Conservation (phyloP, 2,113 vertebrate species). For the Odontesthes bonariensis region DNA sequence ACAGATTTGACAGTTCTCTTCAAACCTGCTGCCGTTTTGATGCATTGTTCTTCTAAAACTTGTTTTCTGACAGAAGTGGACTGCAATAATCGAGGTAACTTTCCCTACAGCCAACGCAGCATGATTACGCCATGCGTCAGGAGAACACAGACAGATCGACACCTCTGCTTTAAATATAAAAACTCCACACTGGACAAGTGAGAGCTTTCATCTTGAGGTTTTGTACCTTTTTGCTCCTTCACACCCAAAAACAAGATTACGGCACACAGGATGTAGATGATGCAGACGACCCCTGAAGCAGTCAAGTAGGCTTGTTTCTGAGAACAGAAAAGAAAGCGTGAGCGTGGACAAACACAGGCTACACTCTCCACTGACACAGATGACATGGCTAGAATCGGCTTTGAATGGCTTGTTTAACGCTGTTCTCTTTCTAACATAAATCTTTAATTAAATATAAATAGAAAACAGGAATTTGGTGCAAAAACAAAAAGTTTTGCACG, state of each 20-base stretch:
- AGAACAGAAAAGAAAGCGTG: constrained; percentile 26
- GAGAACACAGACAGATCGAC: no score
- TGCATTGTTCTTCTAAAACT: no score
- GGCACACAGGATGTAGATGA: constrained; percentile 91
- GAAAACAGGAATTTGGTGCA: background rate
- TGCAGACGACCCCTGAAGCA: constrained; percentile 89
- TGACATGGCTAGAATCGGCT: background rate
- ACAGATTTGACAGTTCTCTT: no score
- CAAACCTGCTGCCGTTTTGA: no score
- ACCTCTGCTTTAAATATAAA: background rate
- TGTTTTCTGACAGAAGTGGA: no score
- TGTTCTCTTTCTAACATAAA: background rate
- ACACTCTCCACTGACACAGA: no score
- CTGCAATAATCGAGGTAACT: no score
- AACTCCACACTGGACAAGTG: background rate
- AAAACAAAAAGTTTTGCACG: no score
- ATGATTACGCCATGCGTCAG: no score
- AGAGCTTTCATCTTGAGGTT: background rate
- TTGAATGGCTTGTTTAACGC: background rate
- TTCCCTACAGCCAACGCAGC: no score
- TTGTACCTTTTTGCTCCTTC: constrained; percentile 88
- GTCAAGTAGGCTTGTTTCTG: constrained; percentile 90
- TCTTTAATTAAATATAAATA: background rate
- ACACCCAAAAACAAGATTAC: constrained; percentile 87
- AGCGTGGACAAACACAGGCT: background rate